Conservation (phyloP, 2,797 vertebrate genomes). For the Euphonia xanthogaster region DNA sequence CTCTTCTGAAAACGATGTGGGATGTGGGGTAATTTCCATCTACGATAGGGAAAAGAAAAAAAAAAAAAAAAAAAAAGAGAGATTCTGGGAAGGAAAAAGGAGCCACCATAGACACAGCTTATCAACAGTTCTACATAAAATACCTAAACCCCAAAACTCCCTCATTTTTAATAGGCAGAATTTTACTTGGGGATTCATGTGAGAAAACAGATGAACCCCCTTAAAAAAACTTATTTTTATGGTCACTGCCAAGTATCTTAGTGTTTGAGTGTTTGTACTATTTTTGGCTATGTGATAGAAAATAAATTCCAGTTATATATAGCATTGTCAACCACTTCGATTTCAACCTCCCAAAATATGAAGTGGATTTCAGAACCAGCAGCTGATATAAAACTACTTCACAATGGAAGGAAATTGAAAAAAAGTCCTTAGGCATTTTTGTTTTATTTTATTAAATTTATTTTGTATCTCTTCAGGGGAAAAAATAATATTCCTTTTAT, state of each 20-base stretch:
- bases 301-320: background rate
- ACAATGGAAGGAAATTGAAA: background rate
- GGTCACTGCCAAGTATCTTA: background rate
- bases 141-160: background rate
- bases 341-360: background rate
- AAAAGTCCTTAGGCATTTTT: background rate
- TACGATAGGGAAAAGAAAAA: rapidly evolving
- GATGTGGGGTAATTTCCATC: background rate
- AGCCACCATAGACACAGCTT: background rate
- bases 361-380: background rate
- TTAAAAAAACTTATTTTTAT: background rate
- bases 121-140: background rate
- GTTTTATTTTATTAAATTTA: background rate
- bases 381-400: background rate
- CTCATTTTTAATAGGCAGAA: background rate
- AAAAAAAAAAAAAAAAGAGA: no score
- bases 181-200: background rate
- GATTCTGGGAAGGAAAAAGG: background rate
- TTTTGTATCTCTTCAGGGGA: background rate
- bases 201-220: background rate
- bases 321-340: background rate
- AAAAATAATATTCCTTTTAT: background rate
- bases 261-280: background rate
- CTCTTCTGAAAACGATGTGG: background rate
- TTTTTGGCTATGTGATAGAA: background rate